Evolutionary conservation across 2,888 invertebrate species (phyloP), one percentile per base, ranked within the genome.

Genomic region (Tenthredo scrophulariae): DNA sequence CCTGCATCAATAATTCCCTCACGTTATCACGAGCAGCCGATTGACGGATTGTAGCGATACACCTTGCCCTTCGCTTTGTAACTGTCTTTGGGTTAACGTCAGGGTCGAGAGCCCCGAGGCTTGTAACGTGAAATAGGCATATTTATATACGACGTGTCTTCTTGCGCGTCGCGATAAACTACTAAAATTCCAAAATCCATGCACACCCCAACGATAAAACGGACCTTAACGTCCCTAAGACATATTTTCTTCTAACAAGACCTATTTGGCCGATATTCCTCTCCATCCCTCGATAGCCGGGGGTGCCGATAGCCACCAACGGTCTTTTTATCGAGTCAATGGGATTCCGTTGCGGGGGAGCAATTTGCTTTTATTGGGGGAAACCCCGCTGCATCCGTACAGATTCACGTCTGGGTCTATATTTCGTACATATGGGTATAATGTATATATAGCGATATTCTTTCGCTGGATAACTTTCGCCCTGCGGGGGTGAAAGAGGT

Each of bases 261-360:
- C 43, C 62, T 29, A 83, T 83, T 67, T 62, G 43, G 67, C 70
- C 70, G 80, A 40, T 54, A 80, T 50, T 62, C 40, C 58, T 7
- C 29, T 80, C 40, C 22, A 40, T 65, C 75, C 77, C 65, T 54
- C 72, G 85, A 26, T 50, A 83, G 70, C 82, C 83, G 29, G 62
- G 22, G 86, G 86, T 54, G 72, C 75, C 85, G 80, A 84, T 89
- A 89, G 89, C 90, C 89, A 88, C 88, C 83, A 90, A 90, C 43
- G 88, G 90, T 88, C 85, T 89, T 89, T 90, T 90, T 89, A 90
- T 91, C 90, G 90, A 89, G 89, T 90, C 89, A 88, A 90, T 86
- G 88, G 86, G 85, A 88, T 89, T 88, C 88, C 86, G 58, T 58
- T 79, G 54, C 79, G 37, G 54, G 79, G 22, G n/a, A 37, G 79